Percentiles rank a stretch among this genome's conserved stretches.
Evolutionary conservation across 2,888 invertebrate species (phyloP).

Genomic region (Luperina nickerlii): DNA sequence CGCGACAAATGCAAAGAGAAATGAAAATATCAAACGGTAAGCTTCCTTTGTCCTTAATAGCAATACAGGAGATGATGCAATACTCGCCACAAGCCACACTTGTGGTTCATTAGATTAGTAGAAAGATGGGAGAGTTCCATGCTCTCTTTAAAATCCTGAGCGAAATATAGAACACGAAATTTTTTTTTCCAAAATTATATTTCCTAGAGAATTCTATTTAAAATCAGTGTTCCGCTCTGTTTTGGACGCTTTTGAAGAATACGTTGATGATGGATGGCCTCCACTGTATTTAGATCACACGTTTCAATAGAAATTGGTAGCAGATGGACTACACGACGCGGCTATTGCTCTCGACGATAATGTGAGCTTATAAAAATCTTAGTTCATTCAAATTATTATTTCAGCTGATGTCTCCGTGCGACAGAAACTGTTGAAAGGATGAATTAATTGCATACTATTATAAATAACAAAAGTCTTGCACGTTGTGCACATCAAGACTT

Average conservation of each 20-base stretch:
- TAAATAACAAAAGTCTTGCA: constrained; percentile 1
- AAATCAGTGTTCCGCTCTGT: constrained; percentile 29
- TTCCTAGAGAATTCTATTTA: constrained; percentile 33
- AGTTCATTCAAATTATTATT: constrained; percentile 1
- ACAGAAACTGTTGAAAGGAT: background rate
- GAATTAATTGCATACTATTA: background rate
- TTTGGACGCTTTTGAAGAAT: constrained; percentile 50
- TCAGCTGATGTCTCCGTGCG: background rate
- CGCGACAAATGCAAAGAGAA: constrained; percentile 18
- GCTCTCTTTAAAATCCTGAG: background rate
- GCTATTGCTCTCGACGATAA: background rate
- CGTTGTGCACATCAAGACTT: background rate
- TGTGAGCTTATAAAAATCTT: background rate
- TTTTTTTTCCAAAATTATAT: constrained; percentile 4
- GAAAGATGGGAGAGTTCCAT: background rate
- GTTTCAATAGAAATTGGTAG: constrained; percentile 51
- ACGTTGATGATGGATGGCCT: constrained; percentile 55
- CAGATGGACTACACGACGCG: constrained; percentile 43
- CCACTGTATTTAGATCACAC: constrained; percentile 52
- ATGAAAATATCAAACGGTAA: constrained; percentile 26
- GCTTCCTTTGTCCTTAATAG: constrained; percentile 30
- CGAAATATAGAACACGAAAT: constrained; percentile 28
- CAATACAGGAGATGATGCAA: constrained; percentile 30
- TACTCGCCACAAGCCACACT: background rate
- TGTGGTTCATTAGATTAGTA: background rate